These are phyloP conservation scores for Catocala fraxini DNA, from an alignment of 2,888 invertebrate genomes.

Conservation along the genomic window DNA sequence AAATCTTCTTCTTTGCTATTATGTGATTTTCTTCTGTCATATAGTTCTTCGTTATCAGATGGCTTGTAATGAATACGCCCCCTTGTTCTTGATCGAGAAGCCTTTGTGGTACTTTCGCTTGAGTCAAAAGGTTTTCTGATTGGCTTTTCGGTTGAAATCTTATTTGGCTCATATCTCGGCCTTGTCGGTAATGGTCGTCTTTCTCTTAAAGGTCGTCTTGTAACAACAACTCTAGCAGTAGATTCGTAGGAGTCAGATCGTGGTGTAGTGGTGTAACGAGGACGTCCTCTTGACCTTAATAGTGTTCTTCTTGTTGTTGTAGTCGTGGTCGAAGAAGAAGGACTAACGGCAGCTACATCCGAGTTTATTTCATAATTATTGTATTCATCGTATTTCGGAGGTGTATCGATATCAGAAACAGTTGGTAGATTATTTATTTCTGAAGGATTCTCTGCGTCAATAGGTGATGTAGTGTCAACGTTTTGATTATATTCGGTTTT, in stretches of 20 bases:
- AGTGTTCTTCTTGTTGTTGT: slow-evolving; percentile 74
- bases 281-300: slow-evolving; percentile 72
- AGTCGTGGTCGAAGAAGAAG: slow-evolving; percentile 70
- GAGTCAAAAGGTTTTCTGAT: slow-evolving; percentile 63
- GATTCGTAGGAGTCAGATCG: slow-evolving; percentile 77
- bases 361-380: slow-evolving; percentile 64
- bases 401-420: slow-evolving; percentile 54
- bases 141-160: slow-evolving; percentile 74
- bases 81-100: slow-evolving; percentile 75
- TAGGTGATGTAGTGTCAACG: slow-evolving; percentile 57
- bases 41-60: slow-evolving; percentile 73
- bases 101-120: slow-evolving; percentile 73
- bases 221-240: slow-evolving; percentile 71
- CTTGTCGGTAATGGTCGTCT: slow-evolving; percentile 79
- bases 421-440: slow-evolving; percentile 55
- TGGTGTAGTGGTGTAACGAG: slow-evolving; percentile 78
- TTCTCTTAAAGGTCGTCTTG: slow-evolving; percentile 85
- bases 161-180: slow-evolving; percentile 76
- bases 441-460: slow-evolving; percentile 54
- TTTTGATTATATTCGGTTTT: slow-evolving; percentile 58
- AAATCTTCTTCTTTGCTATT: slow-evolving; percentile 75
- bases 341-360: slow-evolving; percentile 57
- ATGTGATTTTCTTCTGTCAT: slow-evolving; percentile 65
- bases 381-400: slow-evolving; percentile 60
- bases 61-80: slow-evolving; percentile 85